These are phyloP conservation scores for Tromatobia lineatoria DNA, from an alignment of 2,888 invertebrate genomes.

Conservation along the genomic window DNA sequence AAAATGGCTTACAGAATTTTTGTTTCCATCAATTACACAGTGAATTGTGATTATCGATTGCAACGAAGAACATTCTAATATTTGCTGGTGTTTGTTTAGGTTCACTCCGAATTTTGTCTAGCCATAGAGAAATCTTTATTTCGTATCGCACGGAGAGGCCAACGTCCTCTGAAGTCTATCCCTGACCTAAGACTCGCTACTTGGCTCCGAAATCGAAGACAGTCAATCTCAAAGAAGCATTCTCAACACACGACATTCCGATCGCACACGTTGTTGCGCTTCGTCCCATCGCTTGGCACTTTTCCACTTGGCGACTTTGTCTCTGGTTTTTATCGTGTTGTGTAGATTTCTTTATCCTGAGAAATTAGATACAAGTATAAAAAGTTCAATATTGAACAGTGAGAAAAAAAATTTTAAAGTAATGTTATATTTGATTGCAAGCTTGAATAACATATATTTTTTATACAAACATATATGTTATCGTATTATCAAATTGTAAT, in stretches of 20 bases:
- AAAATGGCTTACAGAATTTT: no score
- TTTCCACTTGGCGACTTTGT: slow-evolving; percentile 23
- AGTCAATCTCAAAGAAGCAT: slow-evolving; percentile 26
- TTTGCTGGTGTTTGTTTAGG: not conserved
- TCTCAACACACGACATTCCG: slow-evolving; percentile 14
- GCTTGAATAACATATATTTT: no score
- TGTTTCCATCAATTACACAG: no score
- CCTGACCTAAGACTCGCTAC: slow-evolving; percentile 62
- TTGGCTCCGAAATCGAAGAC: slow-evolving; percentile 52
- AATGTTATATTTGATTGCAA: no score
- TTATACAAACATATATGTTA: no score
- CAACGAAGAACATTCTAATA: no score
- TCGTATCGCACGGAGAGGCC: slow-evolving; percentile 25
- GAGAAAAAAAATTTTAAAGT: no score
- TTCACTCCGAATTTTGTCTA: not conserved
- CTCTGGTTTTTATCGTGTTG: not conserved
- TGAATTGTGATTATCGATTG: no score
- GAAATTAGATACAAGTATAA: not conserved
- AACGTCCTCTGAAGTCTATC: slow-evolving; percentile 51
- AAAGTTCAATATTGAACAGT: no score
- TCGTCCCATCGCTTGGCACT: slow-evolving; percentile 16
- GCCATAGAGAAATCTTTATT: slow-evolving; percentile 17
- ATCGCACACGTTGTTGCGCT: not conserved
- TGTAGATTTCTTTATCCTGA: not conserved
- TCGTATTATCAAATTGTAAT: no score